A percentile compares a stretch with the other conserved stretches of the same genome.
Conservation (phyloP, 2,113 vertebrate species). For the Grus americana region DNA sequence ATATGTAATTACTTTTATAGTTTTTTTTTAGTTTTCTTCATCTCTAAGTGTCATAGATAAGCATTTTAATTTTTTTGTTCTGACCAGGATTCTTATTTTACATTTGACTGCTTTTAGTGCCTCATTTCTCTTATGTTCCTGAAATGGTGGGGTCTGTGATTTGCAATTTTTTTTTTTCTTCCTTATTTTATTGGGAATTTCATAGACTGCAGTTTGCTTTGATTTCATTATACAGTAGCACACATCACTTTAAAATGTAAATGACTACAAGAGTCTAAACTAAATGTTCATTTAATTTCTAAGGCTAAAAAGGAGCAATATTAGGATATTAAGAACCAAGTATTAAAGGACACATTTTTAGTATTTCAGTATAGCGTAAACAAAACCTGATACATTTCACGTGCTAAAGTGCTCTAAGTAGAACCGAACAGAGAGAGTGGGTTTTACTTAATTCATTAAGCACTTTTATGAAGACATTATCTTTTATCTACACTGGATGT, state of each 20-base stretch:
- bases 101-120: neutral
- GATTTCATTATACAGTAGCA: neutral
- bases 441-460: neutral
- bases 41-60: neutral
- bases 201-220: neutral
- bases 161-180: neutral
- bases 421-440: neutral
- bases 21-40: neutral
- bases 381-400: neutral
- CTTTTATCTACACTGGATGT: neutral
- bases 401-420: neutral
- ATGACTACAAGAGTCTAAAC: neutral
- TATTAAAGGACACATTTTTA: neutral
- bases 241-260: neutral
- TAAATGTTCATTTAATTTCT: neutral
- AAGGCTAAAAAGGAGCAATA: neutral
- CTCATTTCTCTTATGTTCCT: neutral
- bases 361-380: neutral
- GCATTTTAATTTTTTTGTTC: neutral
- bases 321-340: neutral
- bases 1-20: neutral
- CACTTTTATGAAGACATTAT: neutral
- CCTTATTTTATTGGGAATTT: neutral
- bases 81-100: neutral
- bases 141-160: neutral